A percentile compares a stretch with the other conserved stretches of the same genome.
Evolutionary conservation across 2,113 vertebrate species (phyloP).

Genomic region (Lipophrys pholis): DNA sequence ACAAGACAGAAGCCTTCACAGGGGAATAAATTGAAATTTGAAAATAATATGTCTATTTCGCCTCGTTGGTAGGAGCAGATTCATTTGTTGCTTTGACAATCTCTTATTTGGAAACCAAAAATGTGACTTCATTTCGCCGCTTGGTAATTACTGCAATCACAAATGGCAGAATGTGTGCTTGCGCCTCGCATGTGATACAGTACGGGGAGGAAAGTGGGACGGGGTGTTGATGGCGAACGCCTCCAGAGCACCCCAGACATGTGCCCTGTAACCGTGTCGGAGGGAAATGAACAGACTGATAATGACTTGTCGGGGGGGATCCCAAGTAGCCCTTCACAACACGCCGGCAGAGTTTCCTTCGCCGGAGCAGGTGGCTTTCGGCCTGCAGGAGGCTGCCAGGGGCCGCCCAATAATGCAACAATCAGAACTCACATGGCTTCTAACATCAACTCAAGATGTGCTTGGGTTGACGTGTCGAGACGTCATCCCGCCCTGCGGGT

Average conservation of each 20-base stretch:
- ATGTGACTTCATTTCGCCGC: slow-evolving; percentile 71
- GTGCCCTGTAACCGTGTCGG: slow-evolving; percentile 11
- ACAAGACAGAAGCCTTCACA: slow-evolving; percentile 53
- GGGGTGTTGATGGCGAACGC: slow-evolving; percentile 1
- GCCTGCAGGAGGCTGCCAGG: slow-evolving; percentile 4
- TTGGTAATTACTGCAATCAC: slow-evolving; percentile 73
- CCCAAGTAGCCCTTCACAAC: slow-evolving; percentile 41
- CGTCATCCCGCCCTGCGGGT: slow-evolving; percentile 42
- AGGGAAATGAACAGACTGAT: slow-evolving; percentile 63
- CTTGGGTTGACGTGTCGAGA: slow-evolving; percentile 43
- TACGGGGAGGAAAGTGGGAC: slow-evolving; percentile 1
- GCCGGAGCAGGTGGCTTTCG: slow-evolving; percentile 40
- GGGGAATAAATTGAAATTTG: slow-evolving; percentile 70
- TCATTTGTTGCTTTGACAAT: slow-evolving; percentile 78
- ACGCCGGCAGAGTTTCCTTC: slow-evolving; percentile 38
- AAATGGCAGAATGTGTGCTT: slow-evolving; percentile 49
- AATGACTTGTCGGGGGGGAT: slow-evolving; percentile 63
- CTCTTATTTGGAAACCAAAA: slow-evolving; percentile 71
- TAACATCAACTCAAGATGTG: slow-evolving; percentile 44
- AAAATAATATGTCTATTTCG: slow-evolving; percentile 73
- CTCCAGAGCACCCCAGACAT: neutral
- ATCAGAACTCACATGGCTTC: slow-evolving; percentile 20
- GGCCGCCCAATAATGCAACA: slow-evolving; percentile 21
- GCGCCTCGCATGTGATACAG: slow-evolving; percentile 6
- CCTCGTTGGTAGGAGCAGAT: slow-evolving; percentile 59